Base-by-base conservation (phyloP, 2,113 vertebrate species). In the Microcebus jonahi region DNA sequence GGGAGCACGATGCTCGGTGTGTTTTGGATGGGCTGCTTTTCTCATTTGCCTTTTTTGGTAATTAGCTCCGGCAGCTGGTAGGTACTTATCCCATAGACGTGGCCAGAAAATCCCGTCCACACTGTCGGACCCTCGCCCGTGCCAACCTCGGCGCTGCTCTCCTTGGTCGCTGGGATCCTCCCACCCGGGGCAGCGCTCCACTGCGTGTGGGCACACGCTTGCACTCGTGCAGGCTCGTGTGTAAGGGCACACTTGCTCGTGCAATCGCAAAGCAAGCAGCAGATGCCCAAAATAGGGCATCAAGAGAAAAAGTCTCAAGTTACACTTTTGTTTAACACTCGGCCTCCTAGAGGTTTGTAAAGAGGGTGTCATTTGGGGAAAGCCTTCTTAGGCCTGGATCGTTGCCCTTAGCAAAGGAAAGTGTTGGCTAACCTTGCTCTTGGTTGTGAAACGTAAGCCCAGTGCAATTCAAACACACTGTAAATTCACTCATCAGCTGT, bases 161-260 rank as follows among this genome's bases (percentile, higher is more conserved):
- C 42, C 77, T 27, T 1, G 1, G 50, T 45, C 20, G 5, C 2
- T 6, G 14, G 23, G 42, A 27, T 5, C 0, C 0, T 27, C 27
- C 18, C 6, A 3, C 61, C 29, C 27, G 0, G 21, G 48, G 11
- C 50, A 25, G 57, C 3, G 4, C 61, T 48, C 27, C 13, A 0
- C 18, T 3, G 5, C 0, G 3, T 17, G 14, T 4, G 14, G 11
- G 7, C 67, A 70, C 36, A 42, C 53, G 53, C 53, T 55, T 1
- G 23, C 23, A 11, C 23, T 3, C 23, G 13, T 45, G 53, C 53
- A 61, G 3, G 2, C 48, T 12, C 34, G 1, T 25, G 55, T 34
- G 63, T 18, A 42, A 67, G 48, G 14, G 55, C 25, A 14, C 9
- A 3, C 61, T 25, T 2, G 8, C 13, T 4, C 3, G 55, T 15